Evolutionary conservation across 2,888 invertebrate genomes (phyloP).

Genomic region (Parapristionchus giblindavisi): DNA sequence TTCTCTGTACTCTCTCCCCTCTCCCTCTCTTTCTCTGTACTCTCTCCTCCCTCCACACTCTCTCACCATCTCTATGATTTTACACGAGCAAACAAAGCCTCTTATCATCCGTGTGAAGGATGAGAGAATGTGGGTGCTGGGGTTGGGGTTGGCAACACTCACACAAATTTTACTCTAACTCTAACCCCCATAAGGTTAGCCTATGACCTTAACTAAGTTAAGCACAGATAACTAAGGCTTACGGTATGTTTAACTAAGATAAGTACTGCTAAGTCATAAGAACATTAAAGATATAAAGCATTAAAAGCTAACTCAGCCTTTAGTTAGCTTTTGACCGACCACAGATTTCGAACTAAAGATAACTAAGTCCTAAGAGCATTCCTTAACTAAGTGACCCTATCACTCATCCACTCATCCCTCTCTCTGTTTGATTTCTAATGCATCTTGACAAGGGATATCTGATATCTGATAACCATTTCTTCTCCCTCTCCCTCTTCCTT

Average conservation of each 20-base stretch:
- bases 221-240: too few species aligned
- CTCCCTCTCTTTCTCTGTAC: neutral
- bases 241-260: too few species aligned
- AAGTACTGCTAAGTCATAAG: too few species aligned
- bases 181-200: too few species aligned
- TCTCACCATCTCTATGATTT: slow-evolving; percentile 3
- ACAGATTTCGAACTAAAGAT: neutral
- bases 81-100: slow-evolving; percentile 30
- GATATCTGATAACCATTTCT: slow-evolving; percentile 25
- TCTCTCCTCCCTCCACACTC: neutral
- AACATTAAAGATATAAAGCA: too few species aligned
- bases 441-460: slow-evolving; percentile 29
- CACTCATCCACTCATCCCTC: neutral
- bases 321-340: neutral
- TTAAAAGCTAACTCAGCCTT: too few species aligned
- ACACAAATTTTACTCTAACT: too few species aligned
- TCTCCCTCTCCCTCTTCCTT: slow-evolving; percentile 10
- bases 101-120: slow-evolving; percentile 15
- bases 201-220: too few species aligned
- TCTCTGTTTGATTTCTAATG: slow-evolving; percentile 14
- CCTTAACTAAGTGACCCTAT: neutral
- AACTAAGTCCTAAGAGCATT: neutral
- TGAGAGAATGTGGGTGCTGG: neutral
- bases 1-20: neutral
- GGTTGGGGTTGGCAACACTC: too few species aligned